Evolutionary conservation across 2,888 invertebrate genomes (phyloP).

Genomic region (Rugalucina vietnamica): DNA sequence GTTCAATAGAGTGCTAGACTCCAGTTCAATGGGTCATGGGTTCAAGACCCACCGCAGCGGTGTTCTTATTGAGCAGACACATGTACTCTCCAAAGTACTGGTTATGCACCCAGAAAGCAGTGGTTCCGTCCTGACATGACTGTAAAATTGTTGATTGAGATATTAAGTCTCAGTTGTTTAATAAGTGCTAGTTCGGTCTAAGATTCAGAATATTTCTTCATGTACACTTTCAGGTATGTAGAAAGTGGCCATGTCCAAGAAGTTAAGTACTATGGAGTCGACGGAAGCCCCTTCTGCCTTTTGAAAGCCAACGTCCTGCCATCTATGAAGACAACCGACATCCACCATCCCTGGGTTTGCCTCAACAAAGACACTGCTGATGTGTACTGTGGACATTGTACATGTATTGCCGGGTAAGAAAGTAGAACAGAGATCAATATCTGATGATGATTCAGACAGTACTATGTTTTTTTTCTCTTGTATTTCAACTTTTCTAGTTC

Average conservation of each 20-base stretch:
- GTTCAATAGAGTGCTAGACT: too few species aligned
- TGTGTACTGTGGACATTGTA: slow-evolving; percentile 23
- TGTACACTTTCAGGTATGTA: slow-evolving; percentile 27
- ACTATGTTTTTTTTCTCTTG: background rate
- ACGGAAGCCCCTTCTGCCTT: background rate
- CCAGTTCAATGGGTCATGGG: too few species aligned
- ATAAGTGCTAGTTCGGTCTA: too few species aligned
- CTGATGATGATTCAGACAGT: too few species aligned
- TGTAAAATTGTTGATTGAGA: too few species aligned
- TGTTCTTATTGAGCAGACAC: too few species aligned
- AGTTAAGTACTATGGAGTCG: slow-evolving; percentile 15
- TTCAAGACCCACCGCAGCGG: too few species aligned
- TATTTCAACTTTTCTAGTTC: background rate
- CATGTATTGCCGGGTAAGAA: slow-evolving; percentile 21
- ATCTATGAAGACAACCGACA: background rate
- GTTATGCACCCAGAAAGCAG: too few species aligned
- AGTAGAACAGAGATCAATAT: background rate
- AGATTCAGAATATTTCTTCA: too few species aligned
- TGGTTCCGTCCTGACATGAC: too few species aligned
- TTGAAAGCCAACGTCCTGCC: slow-evolving; percentile 16
- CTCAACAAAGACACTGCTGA: background rate
- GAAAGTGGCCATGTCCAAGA: slow-evolving; percentile 25
- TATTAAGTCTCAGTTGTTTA: background rate
- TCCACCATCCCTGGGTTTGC: background rate
- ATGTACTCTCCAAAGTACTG: too few species aligned